Base-by-base conservation (phyloP, 2,797 vertebrate genomes). In the Mormyrus hasselquistii region DNA sequence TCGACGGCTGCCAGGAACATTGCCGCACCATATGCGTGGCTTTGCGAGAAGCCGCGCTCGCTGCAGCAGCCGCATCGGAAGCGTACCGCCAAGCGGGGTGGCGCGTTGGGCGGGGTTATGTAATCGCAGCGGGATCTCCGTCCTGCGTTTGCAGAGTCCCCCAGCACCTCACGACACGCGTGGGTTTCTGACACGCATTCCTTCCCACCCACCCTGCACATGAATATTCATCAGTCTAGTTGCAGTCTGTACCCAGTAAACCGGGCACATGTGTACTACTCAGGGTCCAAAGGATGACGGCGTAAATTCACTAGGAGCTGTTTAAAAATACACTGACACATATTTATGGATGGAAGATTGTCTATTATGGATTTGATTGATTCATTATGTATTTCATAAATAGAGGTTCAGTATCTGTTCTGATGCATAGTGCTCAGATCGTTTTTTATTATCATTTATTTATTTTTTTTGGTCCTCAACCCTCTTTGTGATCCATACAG, bases 311-410 rank as follows among this genome's bases (percentile, higher is more conserved):
- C 55, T 6, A 57, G 86, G 29, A 62, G 73, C 50, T 82, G 88
- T 83, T 57, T 73, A 82, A 59, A 59, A 44, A 83, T 38, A 88
- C 53, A 88, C 25, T 88, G 73, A 57, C 88, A 65, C 57, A 65
- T 57, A 50, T 19, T 84, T 76, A 85, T 76, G 53, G 29, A 82
- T 38, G 29, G 69, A 55, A 38, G 38, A 82, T 47, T 44, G 29
- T 44, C 44, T 83, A 49, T 57, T 34, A 55, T 57, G n/a, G 50
- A 49, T 65, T 29, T 29, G 62, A 29, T 65, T 25, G 62, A 65
- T 65, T 65, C 10, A 65, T 65, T 65, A 25, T 65, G 25, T 25
- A 29, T 82, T 49, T 59, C 41, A 49, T 38, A 59, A 83, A 57
- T 38, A 44, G 19, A 16, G 69, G 49, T 82, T 50, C 65, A 50